A percentile compares a stretch with the other conserved stretches of the same genome.
Conservation (phyloP, 2,888 invertebrate species). For the Drosophila silvestris region DNA sequence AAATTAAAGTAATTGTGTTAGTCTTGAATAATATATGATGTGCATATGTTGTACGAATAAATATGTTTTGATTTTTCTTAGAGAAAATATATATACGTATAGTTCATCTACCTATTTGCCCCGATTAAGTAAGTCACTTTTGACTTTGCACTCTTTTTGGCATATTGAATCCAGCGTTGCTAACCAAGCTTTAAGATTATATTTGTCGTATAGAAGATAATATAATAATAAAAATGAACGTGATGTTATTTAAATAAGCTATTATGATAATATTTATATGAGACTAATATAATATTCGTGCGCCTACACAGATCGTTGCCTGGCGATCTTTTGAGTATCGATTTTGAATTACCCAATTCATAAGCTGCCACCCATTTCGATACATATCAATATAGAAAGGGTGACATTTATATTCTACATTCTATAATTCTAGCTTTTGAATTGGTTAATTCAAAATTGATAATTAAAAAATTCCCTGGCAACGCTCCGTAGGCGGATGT, state of each 20-base stretch:
- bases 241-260: no score
- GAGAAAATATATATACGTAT: background rate
- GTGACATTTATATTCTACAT: background rate
- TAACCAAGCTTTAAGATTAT: background rate
- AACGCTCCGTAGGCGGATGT: constrained; percentile 63
- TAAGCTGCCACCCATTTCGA: background rate
- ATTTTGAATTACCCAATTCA: background rate
- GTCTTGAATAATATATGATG: background rate
- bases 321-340: constrained; percentile 18
- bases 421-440: background rate
- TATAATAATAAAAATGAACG: background rate
- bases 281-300: background rate
- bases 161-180: background rate
- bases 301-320: constrained; percentile 51
- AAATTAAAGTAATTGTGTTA: no score
- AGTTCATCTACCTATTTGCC: background rate
- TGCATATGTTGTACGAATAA: background rate
- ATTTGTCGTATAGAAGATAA: background rate
- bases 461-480: constrained; percentile 35
- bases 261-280: no score
- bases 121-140: background rate
- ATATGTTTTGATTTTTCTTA: no score
- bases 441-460: background rate
- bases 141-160: background rate
- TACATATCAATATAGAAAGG: background rate